These are phyloP conservation scores for Drosophila anomalipes DNA, from an alignment of 2,888 invertebrate genomes.

Conservation along the genomic window DNA sequence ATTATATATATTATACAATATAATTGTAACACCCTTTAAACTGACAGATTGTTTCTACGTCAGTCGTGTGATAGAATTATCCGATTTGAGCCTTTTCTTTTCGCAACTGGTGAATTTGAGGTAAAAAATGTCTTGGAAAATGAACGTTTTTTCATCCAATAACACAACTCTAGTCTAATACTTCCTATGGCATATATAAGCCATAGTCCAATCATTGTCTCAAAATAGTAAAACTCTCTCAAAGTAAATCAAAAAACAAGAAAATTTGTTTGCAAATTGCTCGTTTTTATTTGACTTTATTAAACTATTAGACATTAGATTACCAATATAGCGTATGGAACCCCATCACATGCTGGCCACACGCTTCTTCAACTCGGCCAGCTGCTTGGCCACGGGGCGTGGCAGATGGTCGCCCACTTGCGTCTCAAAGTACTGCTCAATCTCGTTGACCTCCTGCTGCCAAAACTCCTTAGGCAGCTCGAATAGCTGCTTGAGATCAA, in stretches of 20 bases:
- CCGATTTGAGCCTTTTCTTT: no score
- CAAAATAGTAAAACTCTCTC: background rate
- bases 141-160: background rate
- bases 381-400: conserved; percentile 39
- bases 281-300: conserved; percentile 86
- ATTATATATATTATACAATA: no score
- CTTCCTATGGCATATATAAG: background rate
- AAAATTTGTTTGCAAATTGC: conserved; percentile 24
- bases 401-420: conserved; percentile 96
- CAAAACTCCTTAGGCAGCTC: conserved; percentile 95
- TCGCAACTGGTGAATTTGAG: background rate
- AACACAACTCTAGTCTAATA: background rate
- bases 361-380: conserved; percentile 46
- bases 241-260: background rate
- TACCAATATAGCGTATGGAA: conserved; percentile 67
- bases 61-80: no score
- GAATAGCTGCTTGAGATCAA: conserved; percentile 93
- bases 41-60: no score
- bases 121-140: background rate
- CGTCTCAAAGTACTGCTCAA: conserved; percentile 94
- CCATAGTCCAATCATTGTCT: background rate
- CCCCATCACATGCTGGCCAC: conserved; percentile 86
- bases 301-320: conserved; percentile 54
- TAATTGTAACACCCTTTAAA: no score
- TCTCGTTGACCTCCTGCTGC: conserved; percentile 92